These are phyloP conservation scores for Drosophila parthenogenetica DNA, from an alignment of 2,888 invertebrate genomes.

Conservation along the genomic window DNA sequence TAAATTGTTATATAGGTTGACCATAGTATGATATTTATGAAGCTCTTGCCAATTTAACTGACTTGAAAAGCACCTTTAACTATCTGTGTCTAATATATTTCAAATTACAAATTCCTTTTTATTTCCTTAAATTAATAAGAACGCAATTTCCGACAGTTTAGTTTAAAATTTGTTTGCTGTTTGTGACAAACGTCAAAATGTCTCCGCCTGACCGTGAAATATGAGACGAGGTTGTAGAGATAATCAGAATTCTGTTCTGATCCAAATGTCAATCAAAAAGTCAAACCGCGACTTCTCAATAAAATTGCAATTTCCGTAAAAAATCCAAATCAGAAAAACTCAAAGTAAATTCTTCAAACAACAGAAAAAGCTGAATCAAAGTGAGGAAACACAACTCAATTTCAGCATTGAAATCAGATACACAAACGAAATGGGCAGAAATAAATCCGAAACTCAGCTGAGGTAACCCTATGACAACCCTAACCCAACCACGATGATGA, in stretches of 20 bases:
- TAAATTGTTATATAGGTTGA: too few relatives aligned
- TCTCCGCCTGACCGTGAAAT: constrained; percentile 49
- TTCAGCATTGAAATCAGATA: constrained; percentile 74
- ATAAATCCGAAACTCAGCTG: constrained; percentile 36
- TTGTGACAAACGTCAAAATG: constrained; percentile 58
- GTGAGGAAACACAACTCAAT: constrained; percentile 61
- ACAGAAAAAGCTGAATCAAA: constrained; percentile 48
- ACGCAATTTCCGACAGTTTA: constrained; percentile 15
- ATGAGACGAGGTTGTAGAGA: constrained; percentile 49
- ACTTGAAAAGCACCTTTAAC: too few relatives aligned
- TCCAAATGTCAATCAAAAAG: constrained; percentile 75
- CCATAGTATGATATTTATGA: too few relatives aligned
- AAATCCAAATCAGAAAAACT: constrained; percentile 13
- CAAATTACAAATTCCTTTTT: too few relatives aligned
- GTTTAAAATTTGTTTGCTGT: constrained; percentile 30
- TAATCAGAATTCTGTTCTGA: too few relatives aligned
- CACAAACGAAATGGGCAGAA: constrained; percentile 24
- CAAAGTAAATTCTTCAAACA: constrained; percentile 44
- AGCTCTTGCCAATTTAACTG: too few relatives aligned
- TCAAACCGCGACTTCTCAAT: constrained; percentile 68
- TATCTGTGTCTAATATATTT: too few relatives aligned
- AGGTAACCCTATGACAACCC: constrained; percentile 26
- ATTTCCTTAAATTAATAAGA: neutral
- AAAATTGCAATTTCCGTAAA: constrained; percentile 69
- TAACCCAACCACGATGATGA: constrained; percentile 4